Evolutionary conservation across 2,113 vertebrate genomes (phyloP).

Genomic region (Lycaon pictus): DNA sequence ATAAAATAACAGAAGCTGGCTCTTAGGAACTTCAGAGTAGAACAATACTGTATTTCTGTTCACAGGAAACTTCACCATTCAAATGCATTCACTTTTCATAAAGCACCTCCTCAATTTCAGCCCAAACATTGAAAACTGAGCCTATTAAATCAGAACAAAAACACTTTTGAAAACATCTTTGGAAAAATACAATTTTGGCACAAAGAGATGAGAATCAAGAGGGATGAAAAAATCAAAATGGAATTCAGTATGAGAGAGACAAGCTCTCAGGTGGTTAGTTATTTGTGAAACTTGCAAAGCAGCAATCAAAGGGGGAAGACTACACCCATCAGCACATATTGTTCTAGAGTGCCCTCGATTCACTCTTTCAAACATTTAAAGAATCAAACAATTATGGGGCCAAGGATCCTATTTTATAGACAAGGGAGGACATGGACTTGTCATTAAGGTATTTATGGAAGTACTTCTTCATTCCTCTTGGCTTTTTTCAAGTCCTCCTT

Average conservation of each 20-base stretch:
- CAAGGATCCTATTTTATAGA: background rate
- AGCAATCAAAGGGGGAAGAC: background rate
- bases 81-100: slow-evolving; percentile 62
- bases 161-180: slow-evolving; percentile 71
- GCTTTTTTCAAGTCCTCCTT: background rate
- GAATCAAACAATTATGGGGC: slow-evolving; percentile 23
- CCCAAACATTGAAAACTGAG: slow-evolving; percentile 37
- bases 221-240: slow-evolving; percentile 69
- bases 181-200: slow-evolving; percentile 66
- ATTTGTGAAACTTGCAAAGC: slow-evolving; percentile 50
- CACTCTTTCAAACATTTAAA: slow-evolving; percentile 43
- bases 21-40: slow-evolving; percentile 48
- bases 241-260: slow-evolving; percentile 45
- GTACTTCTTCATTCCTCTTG: background rate
- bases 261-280: background rate
- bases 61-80: slow-evolving; percentile 58
- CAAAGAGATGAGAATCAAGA: slow-evolving; percentile 56
- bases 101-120: slow-evolving; percentile 66
- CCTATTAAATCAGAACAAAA: slow-evolving; percentile 68
- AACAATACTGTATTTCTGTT: slow-evolving; percentile 49
- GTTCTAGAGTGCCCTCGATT: background rate
- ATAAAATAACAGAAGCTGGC: slow-evolving; percentile 11
- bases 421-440: background rate
- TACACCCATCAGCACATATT: slow-evolving; percentile 39
- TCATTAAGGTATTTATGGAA: background rate